Evolutionary conservation across 2,113 vertebrate species (phyloP).

Genomic region (Brachionichthys hirsutus): DNA sequence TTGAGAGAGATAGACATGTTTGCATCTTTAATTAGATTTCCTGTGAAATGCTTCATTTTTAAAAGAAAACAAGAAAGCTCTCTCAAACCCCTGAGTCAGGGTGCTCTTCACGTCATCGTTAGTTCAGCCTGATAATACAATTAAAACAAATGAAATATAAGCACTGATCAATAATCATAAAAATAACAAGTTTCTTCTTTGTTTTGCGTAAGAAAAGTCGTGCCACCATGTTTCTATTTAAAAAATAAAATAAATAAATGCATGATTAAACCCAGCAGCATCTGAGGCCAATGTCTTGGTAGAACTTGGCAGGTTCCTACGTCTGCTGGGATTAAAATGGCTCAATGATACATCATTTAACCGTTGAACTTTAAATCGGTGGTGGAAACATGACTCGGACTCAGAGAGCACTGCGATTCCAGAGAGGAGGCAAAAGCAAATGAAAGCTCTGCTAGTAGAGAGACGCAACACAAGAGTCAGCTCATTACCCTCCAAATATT

Average conservation of each 20-base stretch:
- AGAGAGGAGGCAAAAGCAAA: conserved; percentile 45
- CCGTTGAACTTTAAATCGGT: conserved; percentile 43
- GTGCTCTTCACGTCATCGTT: conserved; percentile 27
- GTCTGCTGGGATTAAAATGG: conserved; percentile 49
- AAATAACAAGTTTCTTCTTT: conserved; percentile 2
- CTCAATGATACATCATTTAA: conserved; percentile 33
- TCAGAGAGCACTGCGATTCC: conserved; percentile 41
- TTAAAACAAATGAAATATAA: neutral
- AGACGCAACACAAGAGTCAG: conserved; percentile 19
- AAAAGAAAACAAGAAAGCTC: conserved; percentile 46
- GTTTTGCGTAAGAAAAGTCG: conserved; percentile 10
- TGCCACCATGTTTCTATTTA: too few relatives aligned
- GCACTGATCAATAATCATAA: neutral
- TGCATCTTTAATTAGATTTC: conserved; percentile 69
- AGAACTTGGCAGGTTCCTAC: conserved; percentile 50
- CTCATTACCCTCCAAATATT: conserved; percentile 29
- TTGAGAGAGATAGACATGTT: conserved; percentile 36
- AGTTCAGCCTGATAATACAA: conserved; percentile 17
- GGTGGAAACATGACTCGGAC: conserved; percentile 62
- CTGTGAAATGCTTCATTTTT: conserved; percentile 15
- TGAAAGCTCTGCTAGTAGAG: conserved; percentile 19
- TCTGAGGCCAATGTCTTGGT: conserved; percentile 34
- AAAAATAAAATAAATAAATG: too few relatives aligned
- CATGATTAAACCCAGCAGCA: conserved; percentile 24
- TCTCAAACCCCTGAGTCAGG: conserved; percentile 60